Evolutionary conservation across 2,888 invertebrate species (phyloP).

Genomic region (Macrosoma leucophasiata): DNA sequence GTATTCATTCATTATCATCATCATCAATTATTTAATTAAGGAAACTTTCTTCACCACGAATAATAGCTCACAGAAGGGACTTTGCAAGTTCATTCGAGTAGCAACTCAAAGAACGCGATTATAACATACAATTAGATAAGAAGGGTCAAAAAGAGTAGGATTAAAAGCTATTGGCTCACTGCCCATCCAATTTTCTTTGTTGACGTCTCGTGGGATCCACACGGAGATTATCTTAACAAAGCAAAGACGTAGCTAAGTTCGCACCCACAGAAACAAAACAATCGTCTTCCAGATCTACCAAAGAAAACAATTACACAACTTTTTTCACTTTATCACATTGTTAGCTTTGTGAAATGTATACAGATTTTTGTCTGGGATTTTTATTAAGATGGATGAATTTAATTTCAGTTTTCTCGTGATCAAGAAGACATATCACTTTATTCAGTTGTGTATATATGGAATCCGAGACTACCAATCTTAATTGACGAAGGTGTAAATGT

Average conservation of each 20-base stretch:
- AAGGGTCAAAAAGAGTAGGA: conserved; percentile 67
- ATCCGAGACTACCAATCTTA: too few species aligned
- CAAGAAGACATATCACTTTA: too few species aligned
- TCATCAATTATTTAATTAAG: too few species aligned
- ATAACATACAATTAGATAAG: conserved; percentile 60
- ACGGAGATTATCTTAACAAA: conserved; percentile 71
- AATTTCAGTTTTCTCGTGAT: too few species aligned
- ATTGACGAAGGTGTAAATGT: too few species aligned
- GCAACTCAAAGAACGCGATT: conserved; percentile 49
- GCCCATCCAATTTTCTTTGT: conserved; percentile 76
- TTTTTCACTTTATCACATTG: conserved; percentile 19
- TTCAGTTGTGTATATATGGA: too few species aligned
- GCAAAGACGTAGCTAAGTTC: conserved; percentile 54
- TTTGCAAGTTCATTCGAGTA: conserved; percentile 34
- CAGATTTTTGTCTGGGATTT: too few species aligned
- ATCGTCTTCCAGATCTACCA: conserved; percentile 38
- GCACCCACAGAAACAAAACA: conserved; percentile 53
- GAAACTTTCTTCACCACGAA: too few species aligned
- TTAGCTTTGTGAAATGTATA: too few species aligned
- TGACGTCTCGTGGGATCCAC: conserved; percentile 63
- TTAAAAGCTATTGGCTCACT: conserved; percentile 72
- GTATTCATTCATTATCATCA: too few species aligned
- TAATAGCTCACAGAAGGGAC: too few species aligned
- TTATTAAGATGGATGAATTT: too few species aligned
- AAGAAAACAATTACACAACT: conserved; percentile 48